Evolutionary conservation across 30 jellyfish, hydroid and myxozoan species (phyloP).

Genomic region (Haliclystus octoradiatus): DNA sequence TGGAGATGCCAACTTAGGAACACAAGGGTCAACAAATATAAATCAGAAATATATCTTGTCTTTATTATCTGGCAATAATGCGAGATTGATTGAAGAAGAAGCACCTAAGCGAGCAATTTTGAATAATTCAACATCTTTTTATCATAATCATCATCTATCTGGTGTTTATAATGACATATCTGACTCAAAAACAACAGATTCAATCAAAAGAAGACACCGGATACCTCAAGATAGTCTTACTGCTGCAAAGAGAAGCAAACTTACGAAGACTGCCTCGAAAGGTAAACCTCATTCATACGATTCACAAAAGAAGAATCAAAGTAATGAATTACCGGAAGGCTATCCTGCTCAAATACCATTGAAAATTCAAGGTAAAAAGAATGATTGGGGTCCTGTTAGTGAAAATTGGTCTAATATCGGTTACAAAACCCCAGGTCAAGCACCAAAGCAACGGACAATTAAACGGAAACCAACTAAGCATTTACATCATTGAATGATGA

Average conservation of each 20-base stretch:
- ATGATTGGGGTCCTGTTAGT: constrained; percentile 67
- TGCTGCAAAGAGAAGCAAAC: constrained; percentile 10
- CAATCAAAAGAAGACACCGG: neutral
- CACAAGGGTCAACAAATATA: neutral
- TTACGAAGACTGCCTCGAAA: no score
- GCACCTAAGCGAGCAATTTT: neutral
- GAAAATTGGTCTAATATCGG: constrained; percentile 63
- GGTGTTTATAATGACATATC: neutral
- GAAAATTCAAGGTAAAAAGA: constrained; percentile 27
- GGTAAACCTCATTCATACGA: no score
- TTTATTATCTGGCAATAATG: no score
- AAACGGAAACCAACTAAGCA: no score
- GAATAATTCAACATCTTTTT: neutral
- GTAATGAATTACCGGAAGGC: neutral
- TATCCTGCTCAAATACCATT: constrained; percentile 10
- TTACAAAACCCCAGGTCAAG: neutral
- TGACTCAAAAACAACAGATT: neutral
- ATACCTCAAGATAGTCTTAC: no score
- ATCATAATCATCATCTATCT: neutral
- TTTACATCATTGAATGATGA: no score
- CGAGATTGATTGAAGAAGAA: neutral
- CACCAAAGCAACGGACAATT: neutral
- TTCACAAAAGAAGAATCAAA: neutral
- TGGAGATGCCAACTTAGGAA: neutral
- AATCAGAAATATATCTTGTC: neutral